Percentiles rank a stretch among this genome's conserved stretches.
Evolutionary conservation across 2,888 invertebrate genomes (phyloP).

Genomic region (Hirtodrosophila duncani): DNA sequence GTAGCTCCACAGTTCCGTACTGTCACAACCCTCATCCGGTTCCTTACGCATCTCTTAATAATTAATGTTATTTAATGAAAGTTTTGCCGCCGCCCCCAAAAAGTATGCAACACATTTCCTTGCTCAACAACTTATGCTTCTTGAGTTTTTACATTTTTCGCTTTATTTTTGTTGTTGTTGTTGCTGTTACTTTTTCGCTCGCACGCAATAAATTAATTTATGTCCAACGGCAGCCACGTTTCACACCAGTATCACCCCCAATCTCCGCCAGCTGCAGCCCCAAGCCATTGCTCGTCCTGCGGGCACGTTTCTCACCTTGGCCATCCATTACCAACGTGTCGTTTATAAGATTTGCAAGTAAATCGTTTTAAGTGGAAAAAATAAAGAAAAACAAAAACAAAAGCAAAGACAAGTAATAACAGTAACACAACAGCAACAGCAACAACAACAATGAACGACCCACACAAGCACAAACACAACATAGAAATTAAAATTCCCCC

Average conservation of each 20-base stretch:
- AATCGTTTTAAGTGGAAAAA: conserved; percentile 66
- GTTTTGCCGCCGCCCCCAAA: conserved; percentile 30
- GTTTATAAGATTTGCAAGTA: conserved; percentile 64
- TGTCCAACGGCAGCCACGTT: conserved; percentile 65
- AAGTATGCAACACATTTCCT: conserved; percentile 68
- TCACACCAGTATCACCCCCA: conserved; percentile 29
- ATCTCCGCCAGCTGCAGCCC: conserved; percentile 2
- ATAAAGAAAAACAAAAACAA: conserved; percentile 17
- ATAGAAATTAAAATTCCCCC: conserved; percentile 64
- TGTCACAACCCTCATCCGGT: not conserved
- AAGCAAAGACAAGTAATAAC: conserved; percentile 4
- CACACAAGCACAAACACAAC: conserved; percentile 29
- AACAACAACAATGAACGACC: conserved; percentile 10
- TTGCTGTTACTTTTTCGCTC: conserved; percentile 50
- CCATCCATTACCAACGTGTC: conserved; percentile 64
- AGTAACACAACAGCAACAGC: too few relatives aligned
- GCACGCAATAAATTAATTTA: conserved; percentile 75
- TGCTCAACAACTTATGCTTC: conserved; percentile 26
- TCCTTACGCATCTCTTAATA: conserved; percentile 54
- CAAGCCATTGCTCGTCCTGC: conserved; percentile 8
- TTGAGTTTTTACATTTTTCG: conserved; percentile 23
- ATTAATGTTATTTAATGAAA: conserved; percentile 64
- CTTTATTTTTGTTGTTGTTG: conserved; percentile 18
- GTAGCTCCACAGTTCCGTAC: conserved; percentile 42
- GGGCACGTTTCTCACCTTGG: conserved; percentile 67